These are phyloP conservation scores for Helobdella robusta DNA, from an alignment of 2,888 invertebrate species.

Conservation along the genomic window DNA sequence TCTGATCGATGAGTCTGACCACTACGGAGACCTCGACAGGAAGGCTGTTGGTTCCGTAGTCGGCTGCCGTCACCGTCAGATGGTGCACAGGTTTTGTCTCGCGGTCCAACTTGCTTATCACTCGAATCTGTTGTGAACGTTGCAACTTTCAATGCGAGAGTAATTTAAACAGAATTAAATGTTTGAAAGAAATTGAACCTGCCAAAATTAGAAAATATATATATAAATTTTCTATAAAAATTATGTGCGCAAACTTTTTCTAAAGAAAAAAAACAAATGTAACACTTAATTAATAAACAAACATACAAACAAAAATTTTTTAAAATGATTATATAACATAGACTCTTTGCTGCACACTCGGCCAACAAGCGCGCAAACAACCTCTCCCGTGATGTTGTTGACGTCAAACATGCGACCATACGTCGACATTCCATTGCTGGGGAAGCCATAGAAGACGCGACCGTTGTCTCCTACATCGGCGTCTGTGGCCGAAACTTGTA, in stretches of 20 bases:
- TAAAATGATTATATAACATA: no score
- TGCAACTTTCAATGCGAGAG: no score
- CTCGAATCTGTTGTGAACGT: conserved; percentile 21
- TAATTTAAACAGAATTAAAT: no score
- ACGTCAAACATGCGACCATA: conserved; percentile 28
- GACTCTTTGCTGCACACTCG: no score
- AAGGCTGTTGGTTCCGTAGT: conserved; percentile 54
- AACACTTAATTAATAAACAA: no score
- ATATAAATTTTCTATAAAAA: no score
- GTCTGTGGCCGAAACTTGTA: conserved; percentile 27
- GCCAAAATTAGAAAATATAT: no score
- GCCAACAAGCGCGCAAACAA: no score
- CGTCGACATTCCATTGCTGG: conserved; percentile 7
- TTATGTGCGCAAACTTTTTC: no score
- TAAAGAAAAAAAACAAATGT: no score
- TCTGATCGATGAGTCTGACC: conserved; percentile 57
- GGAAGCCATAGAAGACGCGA: conserved; percentile 27
- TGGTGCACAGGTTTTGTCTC: conserved; percentile 29
- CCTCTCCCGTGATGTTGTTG: conserved; percentile 28
- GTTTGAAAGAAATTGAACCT: no score
- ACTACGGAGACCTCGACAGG: conserved; percentile 64
- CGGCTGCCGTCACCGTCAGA: conserved; percentile 29
- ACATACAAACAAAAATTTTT: no score
- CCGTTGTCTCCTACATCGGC: conserved; percentile 28
- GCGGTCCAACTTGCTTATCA: conserved; percentile 28